Percentiles rank a stretch among this genome's conserved stretches.
Conservation (phyloP, 2,888 invertebrate species). For the Drosophila emarginata region DNA sequence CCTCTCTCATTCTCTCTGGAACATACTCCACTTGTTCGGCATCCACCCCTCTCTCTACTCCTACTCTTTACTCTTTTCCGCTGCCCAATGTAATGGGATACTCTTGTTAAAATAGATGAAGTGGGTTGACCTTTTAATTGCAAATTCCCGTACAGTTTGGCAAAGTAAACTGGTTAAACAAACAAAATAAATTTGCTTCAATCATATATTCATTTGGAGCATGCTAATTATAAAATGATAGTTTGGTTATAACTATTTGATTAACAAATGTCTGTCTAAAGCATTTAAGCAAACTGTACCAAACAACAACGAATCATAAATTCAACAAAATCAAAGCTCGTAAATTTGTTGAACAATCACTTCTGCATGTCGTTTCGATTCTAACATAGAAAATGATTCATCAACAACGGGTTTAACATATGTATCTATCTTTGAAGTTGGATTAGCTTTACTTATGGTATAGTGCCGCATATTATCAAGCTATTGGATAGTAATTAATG, state of each 20-base stretch:
- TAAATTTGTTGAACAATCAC: neutral
- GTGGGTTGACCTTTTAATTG: slow-evolving; percentile 15
- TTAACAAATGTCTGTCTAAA: neutral
- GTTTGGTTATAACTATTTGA: neutral
- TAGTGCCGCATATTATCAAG: no score
- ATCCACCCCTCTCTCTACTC: neutral
- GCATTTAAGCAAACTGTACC: neutral
- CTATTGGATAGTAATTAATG: no score
- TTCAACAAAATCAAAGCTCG: no score
- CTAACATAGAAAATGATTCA: no score
- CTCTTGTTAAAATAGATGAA: slow-evolving; percentile 7
- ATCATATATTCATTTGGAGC: neutral
- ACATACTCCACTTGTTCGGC: slow-evolving; percentile 19
- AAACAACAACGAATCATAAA: neutral
- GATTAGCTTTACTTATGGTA: no score
- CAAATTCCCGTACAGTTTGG: neutral
- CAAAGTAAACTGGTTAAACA: neutral
- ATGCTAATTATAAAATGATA: neutral
- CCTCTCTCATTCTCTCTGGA: slow-evolving; percentile 15
- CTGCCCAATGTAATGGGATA: neutral
- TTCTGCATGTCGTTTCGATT: neutral
- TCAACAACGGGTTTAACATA: no score
- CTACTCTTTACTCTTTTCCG: neutral
- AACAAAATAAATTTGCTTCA: neutral
- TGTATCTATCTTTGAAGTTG: no score